Conservation (phyloP, 1,140 invertebrate genomes). For the Papilio polyxenes region DNA sequence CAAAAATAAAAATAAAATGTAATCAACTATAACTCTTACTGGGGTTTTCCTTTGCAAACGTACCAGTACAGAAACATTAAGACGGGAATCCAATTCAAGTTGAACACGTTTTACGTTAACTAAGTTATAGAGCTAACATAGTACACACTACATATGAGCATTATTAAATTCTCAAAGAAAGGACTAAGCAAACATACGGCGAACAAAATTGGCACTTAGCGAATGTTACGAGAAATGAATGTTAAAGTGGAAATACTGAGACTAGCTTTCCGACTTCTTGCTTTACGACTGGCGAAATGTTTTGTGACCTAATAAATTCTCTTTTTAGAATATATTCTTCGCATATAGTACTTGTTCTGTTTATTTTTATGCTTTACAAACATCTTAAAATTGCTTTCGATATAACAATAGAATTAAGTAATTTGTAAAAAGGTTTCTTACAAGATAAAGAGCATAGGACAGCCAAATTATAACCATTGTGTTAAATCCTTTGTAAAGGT, state of each 20-base stretch:
- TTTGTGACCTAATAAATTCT: conserved; percentile 33
- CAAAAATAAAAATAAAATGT: neutral
- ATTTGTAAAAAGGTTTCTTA: too few relatives aligned
- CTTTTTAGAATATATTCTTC: neutral
- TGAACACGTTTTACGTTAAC: neutral
- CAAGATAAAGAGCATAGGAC: too few relatives aligned
- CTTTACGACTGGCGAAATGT: conserved; percentile 29
- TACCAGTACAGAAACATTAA: too few relatives aligned
- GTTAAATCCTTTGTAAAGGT: too few relatives aligned
- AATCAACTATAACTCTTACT: too few relatives aligned
- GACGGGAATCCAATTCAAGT: too few relatives aligned
- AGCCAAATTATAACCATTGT: too few relatives aligned
- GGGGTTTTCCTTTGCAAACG: too few relatives aligned
- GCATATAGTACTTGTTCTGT: neutral
- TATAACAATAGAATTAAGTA: too few relatives aligned
- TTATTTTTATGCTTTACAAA: neutral
- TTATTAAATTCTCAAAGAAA: conserved; percentile 30
- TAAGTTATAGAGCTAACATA: neutral
- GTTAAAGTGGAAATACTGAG: conserved; percentile 28
- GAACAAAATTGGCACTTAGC: conserved; percentile 34
- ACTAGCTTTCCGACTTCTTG: conserved; percentile 25
- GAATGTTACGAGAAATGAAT: conserved; percentile 25
- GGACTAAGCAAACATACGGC: conserved; percentile 25
- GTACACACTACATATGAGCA: neutral
- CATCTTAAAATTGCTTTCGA: too few relatives aligned